Evolutionary conservation across 2,113 vertebrate genomes (phyloP).

Genomic region (Girardinichthys multiradiatus): DNA sequence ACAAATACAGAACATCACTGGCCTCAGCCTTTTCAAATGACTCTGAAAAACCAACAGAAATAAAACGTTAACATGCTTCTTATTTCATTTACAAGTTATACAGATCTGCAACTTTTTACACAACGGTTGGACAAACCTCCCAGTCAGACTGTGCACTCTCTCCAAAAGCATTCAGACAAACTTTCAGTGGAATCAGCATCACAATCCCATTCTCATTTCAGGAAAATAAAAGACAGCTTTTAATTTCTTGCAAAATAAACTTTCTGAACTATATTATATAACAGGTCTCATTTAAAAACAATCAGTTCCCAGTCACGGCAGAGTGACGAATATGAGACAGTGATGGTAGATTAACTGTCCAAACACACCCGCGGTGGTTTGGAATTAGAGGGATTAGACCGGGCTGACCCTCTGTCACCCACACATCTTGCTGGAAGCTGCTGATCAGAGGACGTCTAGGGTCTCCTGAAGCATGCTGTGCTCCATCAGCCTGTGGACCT

Average conservation of each 20-base stretch:
- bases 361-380: constrained; percentile 8
- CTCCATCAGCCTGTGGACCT: constrained; percentile 36
- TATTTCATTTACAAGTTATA: constrained; percentile 74
- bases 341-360: constrained; percentile 39
- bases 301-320: constrained; percentile 30
- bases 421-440: constrained; percentile 30
- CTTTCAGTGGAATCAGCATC: neutral
- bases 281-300: constrained; percentile 29
- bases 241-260: constrained; percentile 11
- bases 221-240: neutral
- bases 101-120: constrained; percentile 60
- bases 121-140: constrained; percentile 50
- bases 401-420: constrained; percentile 11
- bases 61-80: constrained; percentile 64
- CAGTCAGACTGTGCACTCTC: constrained; percentile 13
- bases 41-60: constrained; percentile 27
- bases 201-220: neutral
- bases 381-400: constrained; percentile 27
- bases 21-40: constrained; percentile 61
- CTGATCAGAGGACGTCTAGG: constrained; percentile 31
- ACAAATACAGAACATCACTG: constrained; percentile 72
- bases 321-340: constrained; percentile 39
- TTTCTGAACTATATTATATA: constrained; percentile 19
- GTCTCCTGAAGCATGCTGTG: constrained; percentile 25
- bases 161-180: neutral